These are phyloP conservation scores for Ceuthmochares aereus DNA, from an alignment of 2,113 vertebrate genomes.

Conservation along the genomic window DNA sequence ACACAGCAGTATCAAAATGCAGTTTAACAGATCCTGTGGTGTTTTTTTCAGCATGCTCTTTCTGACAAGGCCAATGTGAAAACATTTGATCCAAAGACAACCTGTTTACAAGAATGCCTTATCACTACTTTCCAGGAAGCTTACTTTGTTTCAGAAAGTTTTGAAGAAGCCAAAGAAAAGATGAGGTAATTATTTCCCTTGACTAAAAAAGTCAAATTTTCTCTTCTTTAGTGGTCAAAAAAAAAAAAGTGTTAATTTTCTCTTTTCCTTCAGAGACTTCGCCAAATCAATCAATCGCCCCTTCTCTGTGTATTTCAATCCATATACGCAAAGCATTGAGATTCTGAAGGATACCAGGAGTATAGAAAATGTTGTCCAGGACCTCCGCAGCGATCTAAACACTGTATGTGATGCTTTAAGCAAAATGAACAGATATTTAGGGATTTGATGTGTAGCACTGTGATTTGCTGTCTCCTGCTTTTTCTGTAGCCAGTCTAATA, in stretches of 20 bases:
- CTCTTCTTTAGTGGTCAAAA: neutral
- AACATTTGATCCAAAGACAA: slow-evolving; percentile 93
- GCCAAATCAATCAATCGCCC: slow-evolving; percentile 94
- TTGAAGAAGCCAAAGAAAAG: slow-evolving; percentile 97
- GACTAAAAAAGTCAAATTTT: slow-evolving; percentile 20
- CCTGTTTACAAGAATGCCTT: slow-evolving; percentile 94
- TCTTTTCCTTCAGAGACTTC: slow-evolving; percentile 86
- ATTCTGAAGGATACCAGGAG: slow-evolving; percentile 94
- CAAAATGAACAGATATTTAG: slow-evolving; percentile 97
- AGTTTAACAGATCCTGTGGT: slow-evolving; percentile 38
- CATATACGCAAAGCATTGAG: slow-evolving; percentile 95
- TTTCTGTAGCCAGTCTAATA: slow-evolving; percentile 10
- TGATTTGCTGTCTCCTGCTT: neutral
- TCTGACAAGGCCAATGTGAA: slow-evolving; percentile 92
- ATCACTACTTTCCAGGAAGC: slow-evolving; percentile 97
- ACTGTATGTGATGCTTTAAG: slow-evolving; percentile 95
- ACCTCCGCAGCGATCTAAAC: slow-evolving; percentile 93
- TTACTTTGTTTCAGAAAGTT: slow-evolving; percentile 97
- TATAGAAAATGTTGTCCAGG: slow-evolving; percentile 94
- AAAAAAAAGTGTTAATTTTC: slow-evolving; percentile 27
- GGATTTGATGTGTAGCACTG: slow-evolving; percentile 80
- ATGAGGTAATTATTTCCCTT: slow-evolving; percentile 87
- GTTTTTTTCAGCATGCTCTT: slow-evolving; percentile 88
- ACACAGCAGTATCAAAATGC: neutral
- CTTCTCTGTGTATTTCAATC: slow-evolving; percentile 98